Evolutionary conservation across 2,797 vertebrate genomes (phyloP).

Genomic region (Poecilia wingei): DNA sequence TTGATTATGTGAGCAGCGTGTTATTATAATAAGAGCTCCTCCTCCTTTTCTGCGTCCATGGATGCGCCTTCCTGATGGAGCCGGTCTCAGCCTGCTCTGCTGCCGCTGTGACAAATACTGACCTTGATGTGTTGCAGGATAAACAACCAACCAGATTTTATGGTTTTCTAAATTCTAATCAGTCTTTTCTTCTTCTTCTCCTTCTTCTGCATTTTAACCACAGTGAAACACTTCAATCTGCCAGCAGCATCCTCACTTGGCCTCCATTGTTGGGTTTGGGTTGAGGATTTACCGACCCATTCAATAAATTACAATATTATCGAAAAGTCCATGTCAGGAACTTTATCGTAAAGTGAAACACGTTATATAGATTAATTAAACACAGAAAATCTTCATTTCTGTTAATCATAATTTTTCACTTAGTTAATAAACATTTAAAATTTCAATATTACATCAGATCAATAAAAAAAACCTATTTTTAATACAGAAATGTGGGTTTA

Average conservation of each 20-base stretch:
- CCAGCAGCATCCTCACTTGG: neutral
- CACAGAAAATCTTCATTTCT: neutral
- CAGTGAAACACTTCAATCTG: neutral
- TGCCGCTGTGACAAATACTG: conserved; percentile 34
- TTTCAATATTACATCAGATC: neutral
- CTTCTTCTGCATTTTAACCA: neutral
- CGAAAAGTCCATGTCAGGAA: neutral
- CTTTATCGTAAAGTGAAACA: neutral
- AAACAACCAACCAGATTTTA: neutral
- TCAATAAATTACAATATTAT: neutral
- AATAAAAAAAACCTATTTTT: neutral
- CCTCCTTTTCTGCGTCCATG: conserved; percentile 42
- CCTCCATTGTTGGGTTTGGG: neutral
- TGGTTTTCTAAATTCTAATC: neutral
- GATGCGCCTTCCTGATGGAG: conserved; percentile 58
- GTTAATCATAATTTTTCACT: neutral
- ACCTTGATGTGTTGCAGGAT: conserved; percentile 44
- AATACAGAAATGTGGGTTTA: neutral
- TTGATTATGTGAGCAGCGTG: conserved; percentile 1
- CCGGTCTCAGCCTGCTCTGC: conserved; percentile 65
- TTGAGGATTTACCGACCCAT: neutral
- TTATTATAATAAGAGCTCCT: conserved; percentile 15
- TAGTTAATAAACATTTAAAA: neutral
- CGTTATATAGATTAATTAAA: neutral
- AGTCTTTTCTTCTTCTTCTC: neutral